Percentiles rank a stretch among this genome's conserved stretches.
Evolutionary conservation across 2,113 vertebrate genomes (phyloP).

Genomic region (Ictalurus furcatus): DNA sequence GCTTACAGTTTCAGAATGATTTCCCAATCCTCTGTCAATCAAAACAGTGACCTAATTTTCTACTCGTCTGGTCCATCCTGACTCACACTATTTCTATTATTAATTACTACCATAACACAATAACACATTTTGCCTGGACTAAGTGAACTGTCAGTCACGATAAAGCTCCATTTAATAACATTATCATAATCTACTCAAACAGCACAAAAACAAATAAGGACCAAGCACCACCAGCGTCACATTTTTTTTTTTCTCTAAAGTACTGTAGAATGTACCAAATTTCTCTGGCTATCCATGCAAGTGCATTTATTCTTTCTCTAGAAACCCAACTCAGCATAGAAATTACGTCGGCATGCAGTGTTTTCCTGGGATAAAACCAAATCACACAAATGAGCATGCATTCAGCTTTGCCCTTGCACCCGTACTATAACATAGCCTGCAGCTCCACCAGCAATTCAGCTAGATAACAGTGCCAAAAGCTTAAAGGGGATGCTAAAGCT

Average conservation of each 20-base stretch:
- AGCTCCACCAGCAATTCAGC: slow-evolving; percentile 64
- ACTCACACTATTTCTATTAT: slow-evolving; percentile 40
- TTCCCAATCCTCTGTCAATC: slow-evolving; percentile 46
- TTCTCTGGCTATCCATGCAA: background rate
- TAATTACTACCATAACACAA: slow-evolving; percentile 44
- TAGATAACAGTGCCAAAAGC: slow-evolving; percentile 59
- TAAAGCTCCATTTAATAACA: slow-evolving; percentile 34
- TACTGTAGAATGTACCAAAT: background rate
- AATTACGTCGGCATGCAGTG: background rate
- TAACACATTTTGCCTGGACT: slow-evolving; percentile 37
- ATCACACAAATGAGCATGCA: slow-evolving; percentile 47
- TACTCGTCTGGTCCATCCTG: slow-evolving; percentile 36
- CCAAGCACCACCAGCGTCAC: background rate
- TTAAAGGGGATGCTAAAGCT: slow-evolving; percentile 60
- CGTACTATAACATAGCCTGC: slow-evolving; percentile 53
- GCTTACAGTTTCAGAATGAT: slow-evolving; percentile 42
- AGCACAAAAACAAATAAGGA: background rate
- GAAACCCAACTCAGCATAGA: background rate
- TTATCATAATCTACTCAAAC: slow-evolving; percentile 23
- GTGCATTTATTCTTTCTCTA: background rate
- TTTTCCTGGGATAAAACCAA: slow-evolving; percentile 23
- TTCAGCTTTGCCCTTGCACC: slow-evolving; percentile 39
- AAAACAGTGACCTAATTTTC: slow-evolving; percentile 25
- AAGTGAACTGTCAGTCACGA: slow-evolving; percentile 41
- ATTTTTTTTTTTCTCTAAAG: background rate